These are phyloP conservation scores for Carassius gibelio DNA, from an alignment of 2,113 vertebrate species.

Conservation along the genomic window DNA sequence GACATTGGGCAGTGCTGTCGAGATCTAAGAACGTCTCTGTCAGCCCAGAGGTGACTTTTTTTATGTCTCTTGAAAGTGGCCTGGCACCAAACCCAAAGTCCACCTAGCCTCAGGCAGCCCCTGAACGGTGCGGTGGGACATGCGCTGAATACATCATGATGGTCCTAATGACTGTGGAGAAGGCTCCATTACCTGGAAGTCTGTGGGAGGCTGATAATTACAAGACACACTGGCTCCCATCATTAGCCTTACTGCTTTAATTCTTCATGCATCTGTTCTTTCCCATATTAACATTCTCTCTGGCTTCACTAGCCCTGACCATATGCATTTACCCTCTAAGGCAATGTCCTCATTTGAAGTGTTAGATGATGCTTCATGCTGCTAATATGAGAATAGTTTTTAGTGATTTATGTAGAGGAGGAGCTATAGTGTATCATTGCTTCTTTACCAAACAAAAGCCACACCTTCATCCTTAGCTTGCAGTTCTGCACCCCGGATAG, in stretches of 20 bases:
- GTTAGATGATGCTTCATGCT: background rate
- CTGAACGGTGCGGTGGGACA: background rate
- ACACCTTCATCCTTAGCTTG: constrained; percentile 6
- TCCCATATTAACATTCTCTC: constrained; percentile 3
- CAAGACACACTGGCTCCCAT: background rate
- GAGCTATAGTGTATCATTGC: background rate
- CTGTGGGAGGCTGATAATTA: constrained; percentile 40
- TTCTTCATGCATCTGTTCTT: constrained; percentile 26
- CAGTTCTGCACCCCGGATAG: constrained; percentile 17
- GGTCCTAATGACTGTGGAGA: constrained; percentile 15
- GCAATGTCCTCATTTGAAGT: background rate
- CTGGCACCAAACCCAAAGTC: constrained; percentile 9
- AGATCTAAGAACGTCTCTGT: constrained; percentile 30
- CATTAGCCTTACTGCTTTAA: constrained; percentile 27
- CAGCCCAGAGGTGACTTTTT: constrained; percentile 21
- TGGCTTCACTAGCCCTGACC: background rate
- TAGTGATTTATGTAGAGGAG: background rate
- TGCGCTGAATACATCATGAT: constrained; percentile 24
- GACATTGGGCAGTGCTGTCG: background rate
- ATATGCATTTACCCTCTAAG: constrained; percentile 21
- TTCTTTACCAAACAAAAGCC: constrained; percentile 12
- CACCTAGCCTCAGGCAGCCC: background rate
- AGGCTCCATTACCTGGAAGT: constrained; percentile 19
- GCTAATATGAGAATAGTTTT: background rate
- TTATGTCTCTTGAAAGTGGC: background rate